phyloP scores from a whole-genome alignment of 2,888 invertebrate genomes.

The Mystacides longicornis region DNA sequence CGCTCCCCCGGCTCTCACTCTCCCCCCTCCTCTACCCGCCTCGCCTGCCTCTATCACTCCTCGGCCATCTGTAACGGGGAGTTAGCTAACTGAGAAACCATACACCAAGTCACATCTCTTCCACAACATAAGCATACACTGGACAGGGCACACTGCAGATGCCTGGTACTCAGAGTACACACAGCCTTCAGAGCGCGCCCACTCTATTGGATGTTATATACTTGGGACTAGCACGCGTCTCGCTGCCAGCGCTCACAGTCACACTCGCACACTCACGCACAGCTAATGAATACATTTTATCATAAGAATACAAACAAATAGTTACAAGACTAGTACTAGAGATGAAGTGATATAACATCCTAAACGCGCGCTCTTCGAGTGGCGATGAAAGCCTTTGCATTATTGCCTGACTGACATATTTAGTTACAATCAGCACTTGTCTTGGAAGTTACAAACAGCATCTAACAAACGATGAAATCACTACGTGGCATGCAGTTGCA shows the following conservation, averaged over 20 bases:
- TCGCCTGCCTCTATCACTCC: constrained; percentile 11
- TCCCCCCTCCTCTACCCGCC: constrained; percentile 1
- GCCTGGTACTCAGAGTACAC: neutral
- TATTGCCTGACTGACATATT: constrained; percentile 27
- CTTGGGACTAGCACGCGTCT: too few species aligned
- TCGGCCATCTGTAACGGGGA: constrained; percentile 22
- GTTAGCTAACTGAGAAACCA: constrained; percentile 21
- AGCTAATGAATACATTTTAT: too few species aligned
- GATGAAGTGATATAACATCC: constrained; percentile 34
- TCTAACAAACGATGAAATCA: neutral
- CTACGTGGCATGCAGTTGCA: constrained; percentile 1
- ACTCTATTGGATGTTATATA: constrained; percentile 1
- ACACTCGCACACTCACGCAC: neutral
- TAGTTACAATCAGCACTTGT: neutral
- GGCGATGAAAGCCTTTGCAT: constrained; percentile 54
- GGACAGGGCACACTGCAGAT: neutral
- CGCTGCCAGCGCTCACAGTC: neutral
- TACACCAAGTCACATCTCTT: constrained; percentile 5
- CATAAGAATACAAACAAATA: too few species aligned
- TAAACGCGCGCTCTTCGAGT: constrained; percentile 39
- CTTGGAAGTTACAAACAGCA: neutral
- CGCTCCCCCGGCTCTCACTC: constrained; percentile 12
- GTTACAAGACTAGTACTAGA: neutral
- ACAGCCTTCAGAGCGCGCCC: constrained; percentile 2
- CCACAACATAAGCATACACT: neutral